Evolutionary conservation across 2,797 vertebrate species (phyloP), one percentile per base, ranked within the genome.

Genomic region (Gobio occitaniae): DNA sequence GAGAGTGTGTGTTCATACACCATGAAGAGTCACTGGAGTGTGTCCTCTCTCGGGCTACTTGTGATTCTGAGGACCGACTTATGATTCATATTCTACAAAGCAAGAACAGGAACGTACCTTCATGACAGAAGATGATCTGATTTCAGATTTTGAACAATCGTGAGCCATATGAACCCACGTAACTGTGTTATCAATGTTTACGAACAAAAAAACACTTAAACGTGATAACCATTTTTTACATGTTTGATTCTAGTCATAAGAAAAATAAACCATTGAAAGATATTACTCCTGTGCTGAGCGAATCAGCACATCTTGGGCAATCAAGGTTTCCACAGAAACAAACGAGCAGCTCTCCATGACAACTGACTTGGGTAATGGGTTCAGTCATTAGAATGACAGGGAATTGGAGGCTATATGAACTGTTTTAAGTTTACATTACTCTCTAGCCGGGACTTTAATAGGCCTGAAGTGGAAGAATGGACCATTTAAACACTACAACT

Each of bases 401-500:
- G 87, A 90, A 90, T 86, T 84, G 84, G 90, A 92, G 92, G 89
- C 91, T 87, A 90, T 90, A 82, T 84, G 86, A 94, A 93, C 92
- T 92, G 93, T 94, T 92, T 93, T 91, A 86, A 90, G 93, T 95
- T 93, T 93, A 92, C 91, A 89, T 92, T 93, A 77, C 92, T 94
- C 93, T 92, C 94, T 91, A 91, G 93, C 94, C 93, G 92, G 93
- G 92, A 94, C 94, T 94, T 95, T 95, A 95, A 96, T 94, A 95
- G 94, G 94, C 93, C 92, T 90, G 82, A 85, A 88, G 88, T 88
- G 68, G 75, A 93, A 95, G 95, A 96, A 96, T 95, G 93, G 93
- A 94, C 90, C 93, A 50, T 84, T 90, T 90, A 89, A 87, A 88
- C 88, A 87, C 83, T 94, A 94, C 91, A 92, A 93, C 94, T 94